Base-by-base conservation (phyloP, 2,888 invertebrate genomes). In the Hemicrepidius hirtus region DNA sequence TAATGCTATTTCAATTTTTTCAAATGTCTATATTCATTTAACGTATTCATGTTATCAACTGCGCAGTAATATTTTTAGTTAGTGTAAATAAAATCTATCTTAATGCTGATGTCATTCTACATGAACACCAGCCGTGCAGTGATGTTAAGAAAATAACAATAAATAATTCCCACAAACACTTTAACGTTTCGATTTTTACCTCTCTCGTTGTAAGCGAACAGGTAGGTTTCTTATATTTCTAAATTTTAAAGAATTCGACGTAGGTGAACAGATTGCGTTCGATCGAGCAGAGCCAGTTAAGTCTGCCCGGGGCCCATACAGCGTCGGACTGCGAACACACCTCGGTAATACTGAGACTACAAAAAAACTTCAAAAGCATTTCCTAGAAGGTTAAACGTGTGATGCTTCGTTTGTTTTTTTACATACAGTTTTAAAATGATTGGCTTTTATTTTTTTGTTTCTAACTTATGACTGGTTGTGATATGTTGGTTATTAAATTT, bases 381-480 rank as follows among this genome's bases (percentile, higher is more conserved):
- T 78, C 78, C 76, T 75, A 76, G 78, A 78, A 78, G 78, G 77
- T 76, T 76, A 72, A 74, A 76, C 69, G 76, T 76, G 74, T 74
- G 76, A 70, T 74, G 72, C 59, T 72, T 68, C 63, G 69, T 76
- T 46, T 74, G 71, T 74, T 73, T 74, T 63, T 73, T 72, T 72
- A 60, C 67, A 35, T 71, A 62, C 68, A 70, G 60, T 71, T 72
- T 75, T 75, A 71, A 75, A 75, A 74, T 68, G 75, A 74, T 75
- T 73, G 71, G 64, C 65, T 68, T 74, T 74, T 74, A 63, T 68
- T 60, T 71, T 68, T 70, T 67, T 68, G 59, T 55, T 53, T 32
- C 59, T 66, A 60, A 74, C 71, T 73, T 68, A 68, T 64, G 72
- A 63, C 64, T 68, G 37, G 50, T 13, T 41, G 69, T 65, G 73